Conservation (phyloP, 2,797 vertebrate genomes). For the Galago senegalensis region DNA sequence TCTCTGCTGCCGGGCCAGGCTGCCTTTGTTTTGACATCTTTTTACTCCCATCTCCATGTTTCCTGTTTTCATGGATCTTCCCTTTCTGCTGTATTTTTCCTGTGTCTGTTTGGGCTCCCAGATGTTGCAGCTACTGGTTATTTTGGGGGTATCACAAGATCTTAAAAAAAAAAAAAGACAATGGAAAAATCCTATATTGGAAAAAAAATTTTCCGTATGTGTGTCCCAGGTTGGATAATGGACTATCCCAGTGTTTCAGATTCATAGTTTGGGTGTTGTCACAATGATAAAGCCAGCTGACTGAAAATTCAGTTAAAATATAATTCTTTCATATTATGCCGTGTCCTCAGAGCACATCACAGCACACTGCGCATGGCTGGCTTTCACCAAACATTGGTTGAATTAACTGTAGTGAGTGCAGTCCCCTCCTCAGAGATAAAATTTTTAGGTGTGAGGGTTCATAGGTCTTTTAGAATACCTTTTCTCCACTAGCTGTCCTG, state of each 20-base stretch:
- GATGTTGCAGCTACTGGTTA: conserved; percentile 87
- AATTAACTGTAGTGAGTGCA: not conserved
- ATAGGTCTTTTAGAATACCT: not conserved
- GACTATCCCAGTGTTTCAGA: conserved; percentile 12
- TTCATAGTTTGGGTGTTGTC: conserved; percentile 49
- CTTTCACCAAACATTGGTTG: not conserved
- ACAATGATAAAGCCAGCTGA: not conserved
- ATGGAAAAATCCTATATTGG: conserved; percentile 87
- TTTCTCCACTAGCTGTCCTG: not conserved
- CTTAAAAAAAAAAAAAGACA: conserved; percentile 75
- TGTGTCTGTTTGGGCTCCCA: conserved; percentile 90
- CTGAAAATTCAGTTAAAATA: not conserved
- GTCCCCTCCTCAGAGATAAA: not conserved
- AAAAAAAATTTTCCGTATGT: conserved; percentile 77
- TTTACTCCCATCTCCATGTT: conserved; percentile 87
- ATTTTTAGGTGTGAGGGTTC: not conserved
- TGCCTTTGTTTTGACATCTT: conserved; percentile 91
- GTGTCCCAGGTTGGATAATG: conserved; percentile 54
- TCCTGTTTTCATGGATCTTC: conserved; percentile 91
- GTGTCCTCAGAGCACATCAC: not conserved
- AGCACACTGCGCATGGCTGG: not conserved
- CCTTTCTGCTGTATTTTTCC: conserved; percentile 90
- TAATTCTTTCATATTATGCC: not conserved
- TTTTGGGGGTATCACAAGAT: conserved; percentile 87
- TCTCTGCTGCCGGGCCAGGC: conserved; percentile 58